Percentiles rank a stretch among this genome's conserved stretches.
Conservation (phyloP, 1,140 invertebrate species). For the Cydia amplana region DNA sequence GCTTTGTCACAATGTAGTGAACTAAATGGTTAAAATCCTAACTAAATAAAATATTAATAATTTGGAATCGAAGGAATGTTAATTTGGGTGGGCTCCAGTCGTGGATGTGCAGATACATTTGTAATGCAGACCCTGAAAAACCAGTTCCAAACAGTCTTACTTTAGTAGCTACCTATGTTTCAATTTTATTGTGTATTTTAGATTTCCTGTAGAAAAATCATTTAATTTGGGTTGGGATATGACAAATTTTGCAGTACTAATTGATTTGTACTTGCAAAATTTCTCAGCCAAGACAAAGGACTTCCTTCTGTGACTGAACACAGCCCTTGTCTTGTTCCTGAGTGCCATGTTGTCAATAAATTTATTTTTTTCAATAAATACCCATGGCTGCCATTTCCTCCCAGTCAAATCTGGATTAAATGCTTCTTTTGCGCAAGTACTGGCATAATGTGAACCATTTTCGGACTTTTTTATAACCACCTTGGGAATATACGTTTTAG, state of each 20-base stretch:
- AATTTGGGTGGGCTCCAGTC: constrained; percentile 56
- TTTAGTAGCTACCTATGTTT: constrained; percentile 59
- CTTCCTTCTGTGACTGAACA: constrained; percentile 67
- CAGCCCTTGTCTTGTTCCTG: constrained; percentile 63
- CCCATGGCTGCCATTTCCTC: constrained; percentile 78
- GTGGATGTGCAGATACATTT: constrained; percentile 34
- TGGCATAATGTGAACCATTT: constrained; percentile 75
- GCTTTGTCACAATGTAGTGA: constrained; percentile 55
- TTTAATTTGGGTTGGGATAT: constrained; percentile 62
- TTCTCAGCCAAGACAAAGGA: constrained; percentile 66
- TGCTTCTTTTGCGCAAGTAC: constrained; percentile 51
- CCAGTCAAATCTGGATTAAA: constrained; percentile 70
- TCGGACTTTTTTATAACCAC: constrained; percentile 76
- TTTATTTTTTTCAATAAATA: constrained; percentile 71
- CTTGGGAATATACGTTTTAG: constrained; percentile 69
- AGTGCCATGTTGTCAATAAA: constrained; percentile 75
- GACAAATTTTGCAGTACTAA: constrained; percentile 65
- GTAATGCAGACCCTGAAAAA: constrained; percentile 38
- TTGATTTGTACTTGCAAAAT: constrained; percentile 69
- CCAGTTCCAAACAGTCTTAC: constrained; percentile 38
- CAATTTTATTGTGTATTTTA: constrained; percentile 71
- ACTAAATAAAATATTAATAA: constrained; percentile 54
- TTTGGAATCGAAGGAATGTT: constrained; percentile 62
- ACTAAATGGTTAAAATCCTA: constrained; percentile 59
- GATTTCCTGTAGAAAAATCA: constrained; percentile 52